Conservation (phyloP, 2,888 invertebrate species). For the Kryphioiulus occultus region DNA sequence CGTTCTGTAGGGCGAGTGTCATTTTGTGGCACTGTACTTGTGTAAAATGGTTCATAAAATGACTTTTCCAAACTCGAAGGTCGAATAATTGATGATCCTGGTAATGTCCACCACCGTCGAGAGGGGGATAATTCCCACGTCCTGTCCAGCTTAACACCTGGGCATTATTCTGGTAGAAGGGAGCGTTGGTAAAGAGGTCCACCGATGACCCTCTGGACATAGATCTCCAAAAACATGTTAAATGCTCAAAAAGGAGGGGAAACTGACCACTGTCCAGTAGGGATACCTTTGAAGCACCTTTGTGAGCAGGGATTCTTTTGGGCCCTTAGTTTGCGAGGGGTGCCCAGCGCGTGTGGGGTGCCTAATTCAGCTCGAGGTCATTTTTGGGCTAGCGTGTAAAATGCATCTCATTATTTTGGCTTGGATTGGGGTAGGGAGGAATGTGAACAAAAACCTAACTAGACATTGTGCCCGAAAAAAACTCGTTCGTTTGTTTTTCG, state of each 20-base stretch:
- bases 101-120: not conserved
- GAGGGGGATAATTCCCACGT: not conserved
- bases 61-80: not conserved
- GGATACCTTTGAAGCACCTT: not conserved
- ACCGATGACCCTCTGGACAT: not conserved
- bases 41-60: not conserved
- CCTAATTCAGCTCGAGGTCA: conserved; percentile 2
- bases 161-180: not conserved
- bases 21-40: not conserved
- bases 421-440: not conserved
- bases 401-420: conserved; percentile 19
- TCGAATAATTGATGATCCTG: not conserved
- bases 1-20: not conserved
- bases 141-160: not conserved
- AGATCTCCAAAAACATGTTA: not conserved
- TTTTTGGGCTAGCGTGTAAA: not conserved
- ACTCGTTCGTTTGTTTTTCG: not conserved
- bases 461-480: not conserved
- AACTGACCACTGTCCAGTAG: not conserved
- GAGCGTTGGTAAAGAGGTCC: not conserved
- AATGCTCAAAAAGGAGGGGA: not conserved
- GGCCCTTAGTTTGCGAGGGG: not conserved
- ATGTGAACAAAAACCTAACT: not conserved
- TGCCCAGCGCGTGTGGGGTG: not conserved
- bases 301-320: not conserved